Evolutionary conservation across 2,113 vertebrate species (phyloP).

Genomic region (Calidris pygmaea): DNA sequence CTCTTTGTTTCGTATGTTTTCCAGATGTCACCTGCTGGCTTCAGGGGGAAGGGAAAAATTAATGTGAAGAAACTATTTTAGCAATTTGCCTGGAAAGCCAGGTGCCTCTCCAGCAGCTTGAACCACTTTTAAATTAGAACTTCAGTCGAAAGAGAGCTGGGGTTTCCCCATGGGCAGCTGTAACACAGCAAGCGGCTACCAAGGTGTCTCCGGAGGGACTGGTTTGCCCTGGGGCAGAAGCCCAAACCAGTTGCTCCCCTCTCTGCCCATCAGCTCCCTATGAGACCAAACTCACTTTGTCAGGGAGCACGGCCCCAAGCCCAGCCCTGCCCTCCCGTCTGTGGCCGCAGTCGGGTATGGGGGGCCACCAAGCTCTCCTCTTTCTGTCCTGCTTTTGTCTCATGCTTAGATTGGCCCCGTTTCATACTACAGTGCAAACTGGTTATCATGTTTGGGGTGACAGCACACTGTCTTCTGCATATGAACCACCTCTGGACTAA

Average conservation of each 20-base stretch:
- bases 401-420: rapidly evolving
- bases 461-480: not conserved
- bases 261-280: not conserved
- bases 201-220: not conserved
- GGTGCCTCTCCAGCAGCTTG: not conserved
- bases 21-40: constrained; percentile 51
- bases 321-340: not conserved
- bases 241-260: not conserved
- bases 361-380: not conserved
- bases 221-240: not conserved
- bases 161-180: not conserved
- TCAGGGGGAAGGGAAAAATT: not conserved
- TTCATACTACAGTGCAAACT: not conserved
- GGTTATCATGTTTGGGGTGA: rapidly evolving
- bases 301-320: rapidly evolving
- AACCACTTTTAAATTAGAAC: not conserved
- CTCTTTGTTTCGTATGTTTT: constrained; percentile 14
- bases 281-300: not conserved
- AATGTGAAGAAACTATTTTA: not conserved
- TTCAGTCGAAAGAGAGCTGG: not conserved
- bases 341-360: not conserved
- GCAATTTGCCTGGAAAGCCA: constrained; percentile 4
- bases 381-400: not conserved
- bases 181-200: not conserved
- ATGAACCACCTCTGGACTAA: not conserved